Conservation (phyloP, 2,113 vertebrate species). For the Cyphomyrus discorhynchus region DNA sequence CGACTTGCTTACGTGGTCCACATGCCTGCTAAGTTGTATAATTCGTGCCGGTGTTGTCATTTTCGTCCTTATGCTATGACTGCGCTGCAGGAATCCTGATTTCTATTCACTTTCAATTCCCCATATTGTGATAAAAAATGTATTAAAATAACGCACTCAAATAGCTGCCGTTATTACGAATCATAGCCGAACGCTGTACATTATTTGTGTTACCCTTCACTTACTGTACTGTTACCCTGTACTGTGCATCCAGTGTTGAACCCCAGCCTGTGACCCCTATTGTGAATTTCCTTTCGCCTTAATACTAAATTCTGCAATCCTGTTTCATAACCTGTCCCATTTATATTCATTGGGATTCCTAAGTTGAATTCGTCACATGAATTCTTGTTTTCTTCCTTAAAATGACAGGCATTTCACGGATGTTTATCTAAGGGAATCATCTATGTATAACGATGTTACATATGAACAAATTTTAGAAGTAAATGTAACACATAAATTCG, state of each 20-base stretch:
- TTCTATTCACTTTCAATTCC: not conserved
- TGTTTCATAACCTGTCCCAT: not conserved
- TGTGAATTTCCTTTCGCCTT: not conserved
- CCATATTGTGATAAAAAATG: not conserved
- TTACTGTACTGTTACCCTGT: not conserved
- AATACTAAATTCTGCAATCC: not conserved
- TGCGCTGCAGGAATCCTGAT: not conserved
- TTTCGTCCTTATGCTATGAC: not conserved
- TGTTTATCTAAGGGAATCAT: not conserved
- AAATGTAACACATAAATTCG: not conserved
- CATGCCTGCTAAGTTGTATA: slow-evolving; percentile 22
- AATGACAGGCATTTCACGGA: not conserved
- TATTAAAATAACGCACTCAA: not conserved
- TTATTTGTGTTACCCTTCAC: not conserved
- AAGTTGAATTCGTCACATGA: not conserved
- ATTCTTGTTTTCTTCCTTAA: not conserved
- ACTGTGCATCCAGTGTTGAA: not conserved
- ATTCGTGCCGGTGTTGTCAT: not conserved
- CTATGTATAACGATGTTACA: not conserved
- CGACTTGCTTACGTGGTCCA: slow-evolving; percentile 15
- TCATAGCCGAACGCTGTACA: not conserved
- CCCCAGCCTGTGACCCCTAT: not conserved
- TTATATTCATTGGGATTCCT: not conserved
- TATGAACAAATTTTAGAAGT: not conserved
- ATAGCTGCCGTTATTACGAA: not conserved